Evolutionary conservation across 37 sponge, comb jelly and placozoan genomes (phyloP).

Genomic region (Bolinopsis microptera): DNA sequence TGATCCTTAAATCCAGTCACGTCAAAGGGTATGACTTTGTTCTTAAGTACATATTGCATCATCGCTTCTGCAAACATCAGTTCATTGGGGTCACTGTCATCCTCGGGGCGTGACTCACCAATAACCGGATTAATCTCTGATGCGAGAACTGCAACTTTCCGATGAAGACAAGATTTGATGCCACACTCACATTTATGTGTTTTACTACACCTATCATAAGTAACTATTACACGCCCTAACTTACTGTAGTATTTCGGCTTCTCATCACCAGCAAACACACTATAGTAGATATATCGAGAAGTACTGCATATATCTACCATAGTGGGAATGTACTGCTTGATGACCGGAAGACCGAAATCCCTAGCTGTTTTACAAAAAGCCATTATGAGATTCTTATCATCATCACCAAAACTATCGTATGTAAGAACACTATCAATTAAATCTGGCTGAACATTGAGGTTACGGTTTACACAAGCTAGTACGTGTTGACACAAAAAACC

Average conservation of each 20-base stretch:
- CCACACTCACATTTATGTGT: slow-evolving; percentile 31
- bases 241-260: neutral
- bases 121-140: neutral
- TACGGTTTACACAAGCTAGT: neutral
- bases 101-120: neutral
- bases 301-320: neutral
- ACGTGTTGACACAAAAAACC: neutral
- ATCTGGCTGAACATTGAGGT: neutral
- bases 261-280: slow-evolving; percentile 22
- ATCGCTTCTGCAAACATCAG: neutral
- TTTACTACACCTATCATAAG: neutral
- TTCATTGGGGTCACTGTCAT: neutral
- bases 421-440: neutral
- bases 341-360: neutral
- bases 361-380: neutral
- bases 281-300: neutral
- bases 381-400: neutral
- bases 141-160: neutral
- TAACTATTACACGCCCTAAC: neutral
- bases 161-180: neutral
- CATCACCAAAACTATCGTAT: neutral
- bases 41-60: neutral
- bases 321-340: neutral
- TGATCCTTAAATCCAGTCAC: neutral
- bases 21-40: slow-evolving; percentile 15